These are phyloP conservation scores for Periophthalmodon schlosseri DNA, from an alignment of 2,113 vertebrate genomes.

Conservation along the genomic window DNA sequence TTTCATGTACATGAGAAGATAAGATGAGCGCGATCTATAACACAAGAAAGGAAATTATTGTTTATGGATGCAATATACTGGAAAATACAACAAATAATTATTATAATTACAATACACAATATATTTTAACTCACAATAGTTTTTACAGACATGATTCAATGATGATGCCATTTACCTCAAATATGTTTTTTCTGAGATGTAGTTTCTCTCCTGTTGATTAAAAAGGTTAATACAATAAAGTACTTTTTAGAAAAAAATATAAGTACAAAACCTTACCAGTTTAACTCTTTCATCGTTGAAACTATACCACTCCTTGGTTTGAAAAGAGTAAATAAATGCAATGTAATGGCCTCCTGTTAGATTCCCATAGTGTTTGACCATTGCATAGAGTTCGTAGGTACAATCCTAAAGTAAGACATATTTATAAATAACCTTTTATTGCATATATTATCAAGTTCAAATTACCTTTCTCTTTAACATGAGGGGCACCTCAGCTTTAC, in stretches of 20 bases:
- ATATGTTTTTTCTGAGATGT: neutral
- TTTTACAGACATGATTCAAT: neutral
- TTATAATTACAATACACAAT: neutral
- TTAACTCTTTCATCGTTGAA: neutral
- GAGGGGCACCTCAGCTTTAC: neutral
- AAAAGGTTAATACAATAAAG: neutral
- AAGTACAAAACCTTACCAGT: neutral
- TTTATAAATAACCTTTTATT: neutral
- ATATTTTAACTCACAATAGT: neutral
- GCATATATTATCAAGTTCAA: neutral
- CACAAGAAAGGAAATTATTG: neutral
- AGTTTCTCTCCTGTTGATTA: neutral
- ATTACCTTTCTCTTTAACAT: neutral
- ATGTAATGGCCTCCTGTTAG: conserved; percentile 9
- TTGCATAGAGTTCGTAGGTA: neutral
- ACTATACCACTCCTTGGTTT: neutral
- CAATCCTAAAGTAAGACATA: neutral
- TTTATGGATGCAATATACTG: neutral
- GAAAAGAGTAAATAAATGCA: neutral
- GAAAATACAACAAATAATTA: neutral
- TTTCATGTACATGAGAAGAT: conserved; percentile 12
- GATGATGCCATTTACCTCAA: neutral
- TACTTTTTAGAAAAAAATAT: neutral
- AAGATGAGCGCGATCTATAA: neutral
- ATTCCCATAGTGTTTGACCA: neutral